Percentiles rank a stretch among this genome's conserved stretches.
Evolutionary conservation across 2,113 vertebrate genomes (phyloP).

Genomic region (Brachyhypopomus gauderio): DNA sequence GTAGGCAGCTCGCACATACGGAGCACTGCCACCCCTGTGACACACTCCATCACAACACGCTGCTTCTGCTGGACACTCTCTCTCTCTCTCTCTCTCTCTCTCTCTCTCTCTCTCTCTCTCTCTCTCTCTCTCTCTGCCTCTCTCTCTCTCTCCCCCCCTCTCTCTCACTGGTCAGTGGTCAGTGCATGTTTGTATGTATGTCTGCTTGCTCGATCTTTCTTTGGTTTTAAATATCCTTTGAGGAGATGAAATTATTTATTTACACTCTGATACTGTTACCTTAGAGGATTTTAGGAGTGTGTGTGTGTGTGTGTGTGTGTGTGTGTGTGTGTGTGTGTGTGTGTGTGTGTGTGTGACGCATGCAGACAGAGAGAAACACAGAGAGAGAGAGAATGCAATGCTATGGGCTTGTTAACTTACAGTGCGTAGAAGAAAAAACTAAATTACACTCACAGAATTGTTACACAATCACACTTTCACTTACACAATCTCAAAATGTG

Average conservation of each 20-base stretch:
- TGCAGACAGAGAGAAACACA: background rate
- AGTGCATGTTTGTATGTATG: conserved; percentile 41
- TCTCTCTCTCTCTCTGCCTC: background rate
- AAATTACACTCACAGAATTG: too few relatives aligned
- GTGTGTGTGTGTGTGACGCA: background rate
- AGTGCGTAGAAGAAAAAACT: too few relatives aligned
- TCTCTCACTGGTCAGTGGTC: conserved; percentile 25
- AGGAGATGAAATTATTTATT: conserved; percentile 54
- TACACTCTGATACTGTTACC: conserved; percentile 49
- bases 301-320: conserved; percentile 11
- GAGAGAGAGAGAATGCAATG: too few relatives aligned
- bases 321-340: conserved; percentile 14
- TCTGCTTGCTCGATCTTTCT: conserved; percentile 34
- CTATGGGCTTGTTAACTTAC: too few relatives aligned
- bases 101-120: background rate
- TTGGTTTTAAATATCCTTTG: conserved; percentile 48
- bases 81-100: background rate
- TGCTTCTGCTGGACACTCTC: conserved; percentile 25
- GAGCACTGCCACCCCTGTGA: conserved; percentile 70
- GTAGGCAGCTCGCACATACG: conserved; percentile 78
- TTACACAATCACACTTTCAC: too few relatives aligned
- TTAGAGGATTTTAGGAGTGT: conserved; percentile 30
- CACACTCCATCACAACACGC: conserved; percentile 57
- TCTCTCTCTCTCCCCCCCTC: conserved; percentile 9
- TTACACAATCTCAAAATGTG: too few relatives aligned